Evolutionary conservation across 1,140 invertebrate genomes (phyloP), one percentile per base, ranked within the genome.

Genomic region (Drosophila yakuba): DNA sequence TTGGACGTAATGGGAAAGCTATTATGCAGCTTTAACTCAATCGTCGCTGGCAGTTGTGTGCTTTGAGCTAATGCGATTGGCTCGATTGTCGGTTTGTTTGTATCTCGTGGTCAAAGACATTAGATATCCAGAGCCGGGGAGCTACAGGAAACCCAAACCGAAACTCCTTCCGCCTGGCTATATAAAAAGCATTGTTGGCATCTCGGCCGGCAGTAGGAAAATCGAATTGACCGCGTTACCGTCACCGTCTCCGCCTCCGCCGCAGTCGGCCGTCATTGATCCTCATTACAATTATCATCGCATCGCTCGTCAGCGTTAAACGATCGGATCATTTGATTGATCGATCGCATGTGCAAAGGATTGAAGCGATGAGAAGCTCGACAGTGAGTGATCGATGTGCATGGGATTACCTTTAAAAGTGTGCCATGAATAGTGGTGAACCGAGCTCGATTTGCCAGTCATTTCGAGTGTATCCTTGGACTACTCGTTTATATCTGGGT

Each of bases 131-230:
- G 57, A 62, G 54, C 56, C 25, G 45, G 45, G 71, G 38, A 48
- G 66, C 68, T 75, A 61, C 85, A 89, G 84, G 84, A 89, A 89
- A 90, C 77, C 68, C 71, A 64, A 52, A 56, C 58, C 58, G 55
- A 56, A 74, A 67, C 84, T 89, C 85, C 80, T 89, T 89, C 85
- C 84, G 80, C 80, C 71, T 78, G 77, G 69, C 77, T 89, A 89
- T 89, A 89, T 89, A 89, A 89, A 90, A 80, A 68, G 85, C 77
- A 84, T 89, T 90, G 80, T 80, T 85, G 73, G 69, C 73, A 59
- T 45, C 66, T 75, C 61, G 50, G 68, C 59, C 39, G 69, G 66
- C 80, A 89, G 84, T 90, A 69, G 62, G 56, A 84, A 61, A 52
- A 75, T 78, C 74, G 66, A 80, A 78, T 90, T 84, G 68, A 89